These are phyloP conservation scores for Bacillus rossius DNA, from an alignment of 1,140 invertebrate species.

Conservation along the genomic window DNA sequence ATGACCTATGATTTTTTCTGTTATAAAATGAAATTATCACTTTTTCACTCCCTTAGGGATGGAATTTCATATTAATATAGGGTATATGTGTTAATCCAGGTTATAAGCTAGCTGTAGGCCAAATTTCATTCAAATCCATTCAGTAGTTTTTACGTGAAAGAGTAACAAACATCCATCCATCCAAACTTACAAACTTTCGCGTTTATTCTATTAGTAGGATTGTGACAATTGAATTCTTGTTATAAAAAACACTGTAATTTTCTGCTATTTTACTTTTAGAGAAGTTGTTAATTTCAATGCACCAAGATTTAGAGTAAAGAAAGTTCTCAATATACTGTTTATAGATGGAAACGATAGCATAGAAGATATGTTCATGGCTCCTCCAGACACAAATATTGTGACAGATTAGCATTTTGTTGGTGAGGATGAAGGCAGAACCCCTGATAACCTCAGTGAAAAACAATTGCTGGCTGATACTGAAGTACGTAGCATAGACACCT, in stretches of 20 bases:
- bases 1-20: too few species aligned
- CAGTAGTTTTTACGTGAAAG: too few species aligned
- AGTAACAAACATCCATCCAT: too few species aligned
- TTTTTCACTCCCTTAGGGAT: too few species aligned
- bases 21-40: too few species aligned
- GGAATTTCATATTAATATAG: too few species aligned
- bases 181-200: too few species aligned
- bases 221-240: background rate
- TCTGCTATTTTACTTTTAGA: background rate
- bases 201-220: too few species aligned
- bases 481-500: background rate
- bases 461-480: slow-evolving; percentile 16
- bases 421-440: slow-evolving; percentile 17
- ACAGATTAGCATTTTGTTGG: slow-evolving; percentile 24
- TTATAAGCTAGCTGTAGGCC: too few species aligned
- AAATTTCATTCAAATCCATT: too few species aligned
- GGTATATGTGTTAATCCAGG: too few species aligned
- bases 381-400: slow-evolving; percentile 21
- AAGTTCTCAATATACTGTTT: slow-evolving; percentile 18
- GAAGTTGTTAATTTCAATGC: background rate
- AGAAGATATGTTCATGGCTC: slow-evolving; percentile 24
- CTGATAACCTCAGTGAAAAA: slow-evolving; percentile 18
- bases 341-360: slow-evolving; percentile 28
- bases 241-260: background rate
- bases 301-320: background rate